Percentiles rank a stretch among this genome's conserved stretches.
phyloP scores from a whole-genome alignment of 2,888 invertebrate species.

The Argyresthia goedartella region DNA sequence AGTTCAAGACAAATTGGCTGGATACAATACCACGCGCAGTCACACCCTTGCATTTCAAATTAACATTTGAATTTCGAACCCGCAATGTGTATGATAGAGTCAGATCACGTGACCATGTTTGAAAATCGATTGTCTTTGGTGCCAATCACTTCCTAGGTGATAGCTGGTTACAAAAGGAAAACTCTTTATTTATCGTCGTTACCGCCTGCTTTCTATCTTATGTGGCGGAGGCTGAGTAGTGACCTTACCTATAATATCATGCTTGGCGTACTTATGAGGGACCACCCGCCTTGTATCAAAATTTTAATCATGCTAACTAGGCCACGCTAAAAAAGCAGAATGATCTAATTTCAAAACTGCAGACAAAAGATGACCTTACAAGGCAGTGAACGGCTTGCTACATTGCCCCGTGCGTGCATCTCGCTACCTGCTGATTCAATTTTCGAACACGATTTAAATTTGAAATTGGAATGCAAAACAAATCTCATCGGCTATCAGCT shows the following conservation, averaged over 20 bases:
- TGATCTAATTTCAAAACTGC: constrained; percentile 28
- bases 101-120: constrained; percentile 25
- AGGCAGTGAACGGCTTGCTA: constrained; percentile 20
- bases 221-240: not conserved
- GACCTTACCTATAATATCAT: not conserved
- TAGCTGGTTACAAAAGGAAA: constrained; percentile 2
- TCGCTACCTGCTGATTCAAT: constrained; percentile 63
- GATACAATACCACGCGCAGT: constrained; percentile 17
- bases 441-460: constrained; percentile 52
- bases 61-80: constrained; percentile 27
- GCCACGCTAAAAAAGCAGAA: not conserved
- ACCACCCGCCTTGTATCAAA: too few species aligned
- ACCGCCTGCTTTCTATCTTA: not conserved
- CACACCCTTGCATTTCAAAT: constrained; percentile 50
- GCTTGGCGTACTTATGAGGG: too few species aligned
- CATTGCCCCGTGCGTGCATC: constrained; percentile 20
- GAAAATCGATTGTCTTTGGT: constrained; percentile 12
- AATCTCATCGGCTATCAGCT: constrained; percentile 32
- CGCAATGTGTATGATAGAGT: constrained; percentile 26
- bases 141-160: constrained; percentile 21
- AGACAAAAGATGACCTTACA: constrained; percentile 28
- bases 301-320: too few species aligned
- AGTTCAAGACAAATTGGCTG: constrained; percentile 2
- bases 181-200: not conserved
- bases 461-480: constrained; percentile 46